Base-by-base conservation (phyloP, 2,888 invertebrate genomes). In the Sinopyrophorus schimmeli region DNA sequence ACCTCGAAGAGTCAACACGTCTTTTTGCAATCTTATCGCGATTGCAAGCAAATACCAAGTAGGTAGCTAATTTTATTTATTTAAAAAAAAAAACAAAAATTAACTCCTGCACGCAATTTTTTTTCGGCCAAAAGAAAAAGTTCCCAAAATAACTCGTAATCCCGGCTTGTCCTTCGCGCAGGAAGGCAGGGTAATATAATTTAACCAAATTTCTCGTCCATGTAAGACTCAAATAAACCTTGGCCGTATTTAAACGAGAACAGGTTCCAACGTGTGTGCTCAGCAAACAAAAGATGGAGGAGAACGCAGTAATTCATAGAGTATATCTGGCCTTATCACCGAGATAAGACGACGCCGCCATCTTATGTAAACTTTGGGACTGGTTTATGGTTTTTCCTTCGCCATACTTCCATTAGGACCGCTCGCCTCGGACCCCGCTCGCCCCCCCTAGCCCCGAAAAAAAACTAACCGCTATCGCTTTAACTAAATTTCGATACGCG, bases 201-300 rank as follows among this genome's bases (percentile, higher is more conserved):
- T 35, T 23, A 40, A 31, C 43, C 31, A 40, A 38, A 50, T 38
- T 51, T 51, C 50, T 41, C 39, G 46, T 23, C 51, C 40, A 41
- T 24, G 17, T 42, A 31, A 50, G 55, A 42, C 31, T 46, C 54
- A 58, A 61, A 59, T 53, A 61, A 59, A 58, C 61, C 61, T 59
- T 59, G 59, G 59, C 58, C 59, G 59, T 61, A 55, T 61, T 61
- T 61, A 59, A 59, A 61, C 61, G 61, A 58, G 61, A 58, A 59
- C 61, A 61, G 59, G 61, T 58, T 54, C 50, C 43, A 38, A 17
- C 46, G 47, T 57, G 55, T 58, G 51, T 58, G 52, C 56, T 49
- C 27, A 53, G 59, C 55, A 63, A 63, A 63, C 61, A 62, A 50
- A 55, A 56, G 57, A 57, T 46, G 57, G 42, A 57, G 54, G 58